Conservation (phyloP, 2,797 vertebrate genomes). For the Choloepus didactylus region DNA sequence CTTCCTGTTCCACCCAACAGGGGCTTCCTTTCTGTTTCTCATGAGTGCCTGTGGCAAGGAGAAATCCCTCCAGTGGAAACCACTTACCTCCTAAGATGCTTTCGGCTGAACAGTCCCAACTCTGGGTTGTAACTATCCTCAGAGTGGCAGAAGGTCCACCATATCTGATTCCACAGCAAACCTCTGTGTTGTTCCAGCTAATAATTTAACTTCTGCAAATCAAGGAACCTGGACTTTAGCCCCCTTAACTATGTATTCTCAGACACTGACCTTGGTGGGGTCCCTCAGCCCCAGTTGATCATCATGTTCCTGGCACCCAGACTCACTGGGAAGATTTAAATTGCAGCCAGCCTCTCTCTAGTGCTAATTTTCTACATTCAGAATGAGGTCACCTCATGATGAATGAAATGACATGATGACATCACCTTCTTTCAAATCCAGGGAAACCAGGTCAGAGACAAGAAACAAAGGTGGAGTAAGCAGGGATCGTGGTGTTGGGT, state of each 20-base stretch:
- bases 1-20: not conserved
- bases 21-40: not conserved
- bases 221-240: not conserved
- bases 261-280: not conserved
- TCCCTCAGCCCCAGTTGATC: not conserved
- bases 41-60: not conserved
- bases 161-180: not conserved
- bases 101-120: not conserved
- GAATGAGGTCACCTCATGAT: not conserved
- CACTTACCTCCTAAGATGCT: not conserved
- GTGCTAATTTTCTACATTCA: not conserved
- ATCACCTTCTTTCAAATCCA: not conserved
- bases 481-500: not conserved
- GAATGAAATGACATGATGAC: not conserved
- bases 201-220: conserved; percentile 39
- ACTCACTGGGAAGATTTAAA: not conserved
- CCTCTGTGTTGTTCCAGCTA: not conserved
- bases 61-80: conserved; percentile 16
- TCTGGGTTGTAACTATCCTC: not conserved
- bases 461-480: not conserved
- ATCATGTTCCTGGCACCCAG: not conserved
- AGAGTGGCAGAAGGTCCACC: not conserved
- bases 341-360: not conserved
- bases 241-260: not conserved
- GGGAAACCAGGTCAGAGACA: not conserved